These are phyloP conservation scores for Typhlomys cinereus DNA, from an alignment of 2,113 vertebrate genomes.

Conservation along the genomic window DNA sequence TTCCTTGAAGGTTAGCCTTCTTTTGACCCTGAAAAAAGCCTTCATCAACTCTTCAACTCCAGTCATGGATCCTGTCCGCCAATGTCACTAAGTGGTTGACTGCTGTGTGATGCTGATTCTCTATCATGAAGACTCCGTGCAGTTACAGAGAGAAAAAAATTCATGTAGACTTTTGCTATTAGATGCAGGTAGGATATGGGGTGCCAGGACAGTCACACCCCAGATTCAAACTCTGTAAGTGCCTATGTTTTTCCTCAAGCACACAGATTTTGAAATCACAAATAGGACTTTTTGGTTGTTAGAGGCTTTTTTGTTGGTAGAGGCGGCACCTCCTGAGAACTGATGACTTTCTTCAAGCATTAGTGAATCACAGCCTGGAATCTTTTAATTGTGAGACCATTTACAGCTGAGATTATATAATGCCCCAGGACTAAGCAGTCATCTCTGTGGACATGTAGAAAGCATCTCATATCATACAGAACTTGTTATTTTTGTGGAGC, in stretches of 20 bases:
- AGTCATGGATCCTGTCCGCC: constrained; percentile 31
- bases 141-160: not conserved
- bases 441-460: not conserved
- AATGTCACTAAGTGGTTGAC: constrained; percentile 11
- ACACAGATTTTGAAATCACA: constrained; percentile 21
- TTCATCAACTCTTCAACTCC: constrained; percentile 42
- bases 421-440: constrained; percentile 13
- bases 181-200: not conserved
- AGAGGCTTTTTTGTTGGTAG: not conserved
- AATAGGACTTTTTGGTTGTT: not conserved
- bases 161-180: not conserved
- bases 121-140: not conserved
- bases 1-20: constrained; percentile 31
- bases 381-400: constrained; percentile 5
- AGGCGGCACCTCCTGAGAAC: constrained; percentile 46
- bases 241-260: not conserved
- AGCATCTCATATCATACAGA: not conserved
- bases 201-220: not conserved
- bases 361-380: not conserved
- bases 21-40: constrained; percentile 22
- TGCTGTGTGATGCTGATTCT: not conserved
- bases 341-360: constrained; percentile 15
- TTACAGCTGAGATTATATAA: constrained; percentile 15
- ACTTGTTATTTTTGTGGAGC: constrained; percentile 30
- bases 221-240: not conserved